A percentile compares a stretch with the other conserved stretches of the same genome.
Conservation (phyloP, 2,888 invertebrate genomes). For the Argyresthia goedartella region DNA sequence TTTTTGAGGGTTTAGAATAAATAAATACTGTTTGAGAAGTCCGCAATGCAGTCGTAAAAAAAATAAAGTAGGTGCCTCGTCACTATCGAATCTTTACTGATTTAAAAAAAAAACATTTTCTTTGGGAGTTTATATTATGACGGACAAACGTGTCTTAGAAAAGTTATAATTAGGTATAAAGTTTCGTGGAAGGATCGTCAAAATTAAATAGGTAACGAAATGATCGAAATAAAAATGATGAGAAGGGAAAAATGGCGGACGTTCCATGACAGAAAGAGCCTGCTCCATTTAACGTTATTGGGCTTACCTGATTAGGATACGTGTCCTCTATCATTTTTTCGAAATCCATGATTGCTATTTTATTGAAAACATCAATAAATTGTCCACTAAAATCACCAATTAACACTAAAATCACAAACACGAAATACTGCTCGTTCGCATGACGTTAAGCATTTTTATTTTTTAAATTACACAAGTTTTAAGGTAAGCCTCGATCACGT, state of each 20-base stretch:
- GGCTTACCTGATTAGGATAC: constrained; percentile 55
- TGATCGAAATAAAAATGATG: constrained; percentile 16
- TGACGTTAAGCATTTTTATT: constrained; percentile 53
- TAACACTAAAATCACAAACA: constrained; percentile 46
- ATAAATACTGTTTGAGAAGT: neutral
- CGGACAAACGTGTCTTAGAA: neutral
- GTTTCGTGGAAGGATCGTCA: neutral
- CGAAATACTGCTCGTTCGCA: constrained; percentile 54
- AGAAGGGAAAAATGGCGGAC: constrained; percentile 61
- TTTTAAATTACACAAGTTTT: neutral
- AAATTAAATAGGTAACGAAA: neutral
- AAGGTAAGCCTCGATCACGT: too few relatives aligned
- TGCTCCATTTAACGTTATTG: constrained; percentile 45
- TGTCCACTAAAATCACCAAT: constrained; percentile 48
- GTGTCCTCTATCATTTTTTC: constrained; percentile 89
- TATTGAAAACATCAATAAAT: constrained; percentile 62
- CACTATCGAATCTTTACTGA: neutral
- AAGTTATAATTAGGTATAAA: neutral
- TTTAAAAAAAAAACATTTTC: too few relatives aligned
- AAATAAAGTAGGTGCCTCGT: constrained; percentile 1
- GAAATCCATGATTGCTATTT: constrained; percentile 91
- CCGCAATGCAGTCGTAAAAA: constrained; percentile 1
- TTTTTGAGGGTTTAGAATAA: neutral
- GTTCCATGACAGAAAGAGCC: constrained; percentile 48
- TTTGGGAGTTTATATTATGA: too few relatives aligned